Conservation (phyloP, 92 coral and sea anemone species). For the Palythoa heliodiscus region DNA sequence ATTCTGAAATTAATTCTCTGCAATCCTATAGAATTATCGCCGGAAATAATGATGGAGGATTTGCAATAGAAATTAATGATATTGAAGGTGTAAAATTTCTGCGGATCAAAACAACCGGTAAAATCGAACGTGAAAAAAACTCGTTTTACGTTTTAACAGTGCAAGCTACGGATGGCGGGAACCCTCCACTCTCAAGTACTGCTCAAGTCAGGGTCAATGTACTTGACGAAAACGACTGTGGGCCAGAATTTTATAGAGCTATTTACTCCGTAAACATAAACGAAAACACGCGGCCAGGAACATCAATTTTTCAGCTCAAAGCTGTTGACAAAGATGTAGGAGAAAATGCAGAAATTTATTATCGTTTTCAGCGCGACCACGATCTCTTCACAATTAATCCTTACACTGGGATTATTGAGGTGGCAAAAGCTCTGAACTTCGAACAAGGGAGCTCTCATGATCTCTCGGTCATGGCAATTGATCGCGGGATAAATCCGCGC, state of each 20-base stretch:
- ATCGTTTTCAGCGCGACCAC: conserved; percentile 63
- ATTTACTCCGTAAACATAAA: conserved; percentile 72
- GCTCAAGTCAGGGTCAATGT: conserved; percentile 85
- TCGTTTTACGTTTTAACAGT: conserved; percentile 86
- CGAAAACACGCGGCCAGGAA: conserved; percentile 70
- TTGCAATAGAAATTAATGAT: conserved; percentile 74
- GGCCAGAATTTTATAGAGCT: conserved; percentile 73
- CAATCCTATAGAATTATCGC: conserved; percentile 77
- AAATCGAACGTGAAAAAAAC: conserved; percentile 83
- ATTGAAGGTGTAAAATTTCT: conserved; percentile 82
- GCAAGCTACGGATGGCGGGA: conserved; percentile 82
- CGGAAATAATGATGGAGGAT: conserved; percentile 87
- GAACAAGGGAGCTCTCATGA: conserved; percentile 76
- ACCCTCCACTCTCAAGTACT: conserved; percentile 60
- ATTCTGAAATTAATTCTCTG: conserved; percentile 73
- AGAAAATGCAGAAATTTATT: conserved; percentile 80
- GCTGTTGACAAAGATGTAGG: conserved; percentile 84
- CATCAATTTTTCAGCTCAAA: conserved; percentile 83
- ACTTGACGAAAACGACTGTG: conserved; percentile 83
- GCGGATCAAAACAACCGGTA: conserved; percentile 73
- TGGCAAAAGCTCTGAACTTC: conserved; percentile 71
- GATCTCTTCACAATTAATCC: conserved; percentile 82
- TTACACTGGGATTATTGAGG: conserved; percentile 88
- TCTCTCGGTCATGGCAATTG: conserved; percentile 75
- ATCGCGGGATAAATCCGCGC: conserved; percentile 72